A percentile compares a stretch with the other conserved stretches of the same genome.
These are phyloP conservation scores for Microcebus lehilahytsara DNA, from an alignment of 2,113 vertebrate genomes.

Conservation along the genomic window DNA sequence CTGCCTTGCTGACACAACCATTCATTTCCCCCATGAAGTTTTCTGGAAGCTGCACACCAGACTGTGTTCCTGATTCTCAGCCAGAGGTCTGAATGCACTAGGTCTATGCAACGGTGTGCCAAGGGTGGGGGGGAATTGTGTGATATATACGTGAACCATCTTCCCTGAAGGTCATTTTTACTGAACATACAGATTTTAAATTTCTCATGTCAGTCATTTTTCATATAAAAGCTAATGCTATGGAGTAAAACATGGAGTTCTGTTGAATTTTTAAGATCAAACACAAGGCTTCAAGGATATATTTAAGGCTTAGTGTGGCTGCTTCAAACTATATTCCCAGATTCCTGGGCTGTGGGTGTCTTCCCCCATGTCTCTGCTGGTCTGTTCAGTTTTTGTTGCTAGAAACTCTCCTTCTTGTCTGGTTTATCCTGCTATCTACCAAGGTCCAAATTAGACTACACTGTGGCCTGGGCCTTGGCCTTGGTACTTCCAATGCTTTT, in stretches of 20 bases:
- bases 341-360: neutral
- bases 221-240: neutral
- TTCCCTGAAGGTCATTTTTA: slow-evolving; percentile 25
- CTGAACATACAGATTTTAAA: neutral
- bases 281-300: neutral
- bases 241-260: neutral
- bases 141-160: neutral
- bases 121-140: neutral
- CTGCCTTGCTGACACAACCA: neutral
- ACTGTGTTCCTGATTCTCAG: neutral
- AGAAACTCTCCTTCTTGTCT: neutral
- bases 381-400: neutral
- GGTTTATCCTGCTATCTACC: neutral
- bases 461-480: neutral
- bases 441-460: neutral
- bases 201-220: neutral
- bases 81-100: neutral
- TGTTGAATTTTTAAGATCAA: neutral
- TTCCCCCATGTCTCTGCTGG: neutral
- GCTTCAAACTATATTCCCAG: neutral
- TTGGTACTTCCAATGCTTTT: neutral
- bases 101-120: neutral
- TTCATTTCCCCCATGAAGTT: neutral
- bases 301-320: neutral
- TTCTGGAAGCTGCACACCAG: neutral